These are phyloP conservation scores for Drosophila novamexicana DNA, from an alignment of 1,140 invertebrate genomes.

Conservation along the genomic window DNA sequence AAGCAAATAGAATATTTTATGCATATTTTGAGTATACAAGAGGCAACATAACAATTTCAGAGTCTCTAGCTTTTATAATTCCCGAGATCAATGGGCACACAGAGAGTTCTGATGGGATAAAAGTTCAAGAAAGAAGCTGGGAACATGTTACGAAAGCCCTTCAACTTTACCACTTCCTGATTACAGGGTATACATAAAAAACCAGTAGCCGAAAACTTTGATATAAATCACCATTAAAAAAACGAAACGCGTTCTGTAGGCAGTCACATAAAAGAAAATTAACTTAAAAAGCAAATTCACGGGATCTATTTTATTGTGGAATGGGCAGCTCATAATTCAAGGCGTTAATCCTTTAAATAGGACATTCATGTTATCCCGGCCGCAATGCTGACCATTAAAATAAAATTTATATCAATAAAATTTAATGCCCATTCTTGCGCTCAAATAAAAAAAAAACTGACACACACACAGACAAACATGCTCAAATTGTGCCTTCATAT, in stretches of 20 bases:
- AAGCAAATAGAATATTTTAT: too few species aligned
- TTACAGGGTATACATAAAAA: slow-evolving; percentile 26
- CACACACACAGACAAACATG: not conserved
- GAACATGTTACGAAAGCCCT: too few species aligned
- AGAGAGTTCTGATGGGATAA: too few species aligned
- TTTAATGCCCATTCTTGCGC: slow-evolving; percentile 48
- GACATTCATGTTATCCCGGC: slow-evolving; percentile 79
- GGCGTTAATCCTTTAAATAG: slow-evolving; percentile 82
- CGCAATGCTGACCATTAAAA: slow-evolving; percentile 76
- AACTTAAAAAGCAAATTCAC: slow-evolving; percentile 82
- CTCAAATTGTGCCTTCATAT: slow-evolving; percentile 62
- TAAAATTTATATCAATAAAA: slow-evolving; percentile 79
- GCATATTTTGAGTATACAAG: too few species aligned
- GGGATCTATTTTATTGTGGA: slow-evolving; percentile 66
- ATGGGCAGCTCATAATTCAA: slow-evolving; percentile 71
- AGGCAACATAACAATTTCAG: too few species aligned
- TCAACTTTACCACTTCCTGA: not conserved
- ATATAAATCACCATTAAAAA: slow-evolving; percentile 82
- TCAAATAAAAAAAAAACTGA: slow-evolving; percentile 29
- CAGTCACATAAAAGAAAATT: slow-evolving; percentile 79
- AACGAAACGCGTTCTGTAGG: slow-evolving; percentile 58
- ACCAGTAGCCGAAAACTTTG: not conserved
- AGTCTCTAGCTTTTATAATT: not conserved
- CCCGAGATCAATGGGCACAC: not conserved
- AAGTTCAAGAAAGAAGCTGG: too few species aligned